Evolutionary conservation across 2,797 vertebrate species (phyloP), one percentile per base, ranked within the genome.

Genomic region (Lacerta bilineata): DNA sequence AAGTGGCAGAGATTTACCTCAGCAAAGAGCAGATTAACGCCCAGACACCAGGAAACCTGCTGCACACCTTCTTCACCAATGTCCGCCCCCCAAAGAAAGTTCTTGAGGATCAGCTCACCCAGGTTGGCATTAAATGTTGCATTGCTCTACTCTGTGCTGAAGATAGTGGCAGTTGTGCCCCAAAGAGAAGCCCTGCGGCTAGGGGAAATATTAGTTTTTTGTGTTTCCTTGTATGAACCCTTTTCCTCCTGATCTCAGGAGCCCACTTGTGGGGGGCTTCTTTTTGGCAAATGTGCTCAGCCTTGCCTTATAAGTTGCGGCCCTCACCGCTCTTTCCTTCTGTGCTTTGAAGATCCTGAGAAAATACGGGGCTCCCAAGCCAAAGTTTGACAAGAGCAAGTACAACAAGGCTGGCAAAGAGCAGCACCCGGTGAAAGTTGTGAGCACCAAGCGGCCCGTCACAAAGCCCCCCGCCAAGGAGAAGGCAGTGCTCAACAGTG

Each of bases 11-110:
- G 93, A 98, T 99, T 95, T 99, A 98, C 93, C 98, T 99, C 50
- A 99, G 98, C 96, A 99, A 99, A 95, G 99, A 99, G 94, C 99
- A 99, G 96, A 99, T 99, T 94, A 99, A 98, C 93, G 97, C 98
- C 64, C 98, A 99, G 96, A 99, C 98, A 0, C 98, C 99, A 0
- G 99, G 98, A 36, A 99, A 99, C 89, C 97, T 99, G 0, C 97
- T 99, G 17, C 98, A 99, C 33, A 95, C 98, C 64, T 99, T 99
- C 96, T 99, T 99, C 96, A 99, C 98, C 80, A 98, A 99, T 0
- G 98, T 99, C 80, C 98, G 98, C n/a, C 98, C 98, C 36, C 98
- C 98, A 0, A 99, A 99, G 96, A 99, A 99, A 93, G 97, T 99
- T 80, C 97, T 99, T 2, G 99, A 99, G 92, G 99, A 99, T 95